These are phyloP conservation scores for Pterophyllum scalare DNA, from an alignment of 2,113 vertebrate genomes.

Conservation along the genomic window DNA sequence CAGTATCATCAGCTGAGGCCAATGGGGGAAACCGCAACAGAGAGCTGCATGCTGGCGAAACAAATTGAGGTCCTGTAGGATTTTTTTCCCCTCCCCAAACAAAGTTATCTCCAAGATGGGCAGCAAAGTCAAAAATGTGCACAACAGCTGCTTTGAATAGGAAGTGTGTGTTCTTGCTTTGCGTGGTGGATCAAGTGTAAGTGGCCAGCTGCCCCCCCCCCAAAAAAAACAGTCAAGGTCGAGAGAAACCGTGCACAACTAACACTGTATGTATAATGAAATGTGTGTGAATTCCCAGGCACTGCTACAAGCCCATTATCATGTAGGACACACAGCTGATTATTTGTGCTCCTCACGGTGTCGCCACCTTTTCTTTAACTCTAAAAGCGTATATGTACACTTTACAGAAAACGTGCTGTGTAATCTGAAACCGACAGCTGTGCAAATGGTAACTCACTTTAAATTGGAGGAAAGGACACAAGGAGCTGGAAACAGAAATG, in stretches of 20 bases:
- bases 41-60: background rate
- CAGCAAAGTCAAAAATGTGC: background rate
- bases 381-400: background rate
- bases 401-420: conserved; percentile 9
- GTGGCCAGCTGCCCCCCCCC: background rate
- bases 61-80: background rate
- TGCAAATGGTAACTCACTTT: conserved; percentile 16
- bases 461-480: conserved; percentile 6
- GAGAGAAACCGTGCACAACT: background rate
- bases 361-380: conserved; percentile 25
- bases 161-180: background rate
- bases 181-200: background rate
- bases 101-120: background rate
- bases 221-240: background rate
- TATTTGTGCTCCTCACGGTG: conserved; percentile 14
- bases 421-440: conserved; percentile 50
- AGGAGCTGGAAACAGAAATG: background rate
- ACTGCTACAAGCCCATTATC: background rate
- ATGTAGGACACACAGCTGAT: conserved; percentile 32
- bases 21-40: background rate
- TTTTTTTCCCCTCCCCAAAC: background rate
- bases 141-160: background rate
- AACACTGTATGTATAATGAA: background rate
- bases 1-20: conserved; percentile 16
- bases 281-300: conserved; percentile 14